phyloP scores from a whole-genome alignment of 2,113 vertebrate species.

The Channa maculata region DNA sequence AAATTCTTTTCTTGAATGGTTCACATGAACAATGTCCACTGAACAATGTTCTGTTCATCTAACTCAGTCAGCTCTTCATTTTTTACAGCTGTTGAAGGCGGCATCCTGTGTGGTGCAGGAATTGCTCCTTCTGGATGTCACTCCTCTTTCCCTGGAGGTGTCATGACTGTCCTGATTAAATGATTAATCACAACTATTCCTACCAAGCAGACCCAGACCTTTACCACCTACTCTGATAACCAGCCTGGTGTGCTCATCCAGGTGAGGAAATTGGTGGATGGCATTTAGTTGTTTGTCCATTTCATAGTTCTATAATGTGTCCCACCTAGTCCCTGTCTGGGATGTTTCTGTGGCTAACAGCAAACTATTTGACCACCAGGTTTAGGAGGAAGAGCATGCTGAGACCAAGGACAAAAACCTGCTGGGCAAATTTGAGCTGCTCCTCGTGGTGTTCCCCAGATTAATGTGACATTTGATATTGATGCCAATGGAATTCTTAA shows the following conservation, averaged over 20 bases:
- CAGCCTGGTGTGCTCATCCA: conserved; percentile 85
- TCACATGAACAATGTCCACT: too few species aligned
- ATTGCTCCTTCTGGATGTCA: conserved; percentile 85
- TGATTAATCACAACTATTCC: conserved; percentile 86
- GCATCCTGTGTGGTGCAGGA: conserved; percentile 85
- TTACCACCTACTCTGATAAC: conserved; percentile 85
- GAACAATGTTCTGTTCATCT: too few species aligned
- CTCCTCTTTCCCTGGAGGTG: conserved; percentile 86
- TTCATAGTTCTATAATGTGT: too few species aligned
- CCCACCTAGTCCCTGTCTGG: too few species aligned
- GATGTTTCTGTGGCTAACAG: too few species aligned
- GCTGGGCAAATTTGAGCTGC: conserved; percentile 85
- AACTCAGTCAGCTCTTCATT: not conserved
- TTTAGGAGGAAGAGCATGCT: conserved; percentile 84
- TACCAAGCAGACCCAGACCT: conserved; percentile 86
- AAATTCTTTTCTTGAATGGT: too few species aligned
- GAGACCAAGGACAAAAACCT: conserved; percentile 88
- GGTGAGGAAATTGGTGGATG: too few species aligned
- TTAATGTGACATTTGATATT: conserved; percentile 87
- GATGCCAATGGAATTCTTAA: conserved; percentile 88
- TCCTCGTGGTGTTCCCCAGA: conserved; percentile 85
- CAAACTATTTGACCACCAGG: conserved; percentile 52
- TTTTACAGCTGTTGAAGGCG: conserved; percentile 83
- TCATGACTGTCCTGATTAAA: conserved; percentile 87
- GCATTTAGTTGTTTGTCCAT: too few species aligned